A percentile compares a stretch with the other conserved stretches of the same genome.
Conservation (phyloP, 2,797 vertebrate genomes). For the Sebastes itinus region DNA sequence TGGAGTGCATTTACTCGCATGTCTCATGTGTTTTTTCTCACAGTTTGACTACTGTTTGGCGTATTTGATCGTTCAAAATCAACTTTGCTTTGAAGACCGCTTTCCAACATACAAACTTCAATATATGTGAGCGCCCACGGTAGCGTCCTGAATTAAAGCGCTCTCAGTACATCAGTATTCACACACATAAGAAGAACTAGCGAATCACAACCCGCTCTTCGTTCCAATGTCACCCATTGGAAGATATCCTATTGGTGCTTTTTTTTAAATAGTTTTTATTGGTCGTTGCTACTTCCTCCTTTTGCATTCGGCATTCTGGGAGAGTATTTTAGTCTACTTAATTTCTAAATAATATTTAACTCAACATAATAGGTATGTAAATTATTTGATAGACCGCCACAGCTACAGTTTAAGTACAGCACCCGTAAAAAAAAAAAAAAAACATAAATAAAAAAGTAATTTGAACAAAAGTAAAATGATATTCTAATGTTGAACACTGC, state of each 20-base stretch:
- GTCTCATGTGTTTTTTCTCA: neutral
- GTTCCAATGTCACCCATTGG: neutral
- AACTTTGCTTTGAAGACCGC: neutral
- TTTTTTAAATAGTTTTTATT: neutral
- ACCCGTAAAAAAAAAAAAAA: neutral
- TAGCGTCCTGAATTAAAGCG: conserved; percentile 17
- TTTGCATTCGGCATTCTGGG: neutral
- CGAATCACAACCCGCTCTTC: neutral
- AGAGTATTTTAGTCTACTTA: neutral
- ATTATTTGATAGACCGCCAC: neutral
- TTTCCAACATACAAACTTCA: neutral
- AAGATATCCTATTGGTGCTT: neutral
- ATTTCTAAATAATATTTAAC: neutral
- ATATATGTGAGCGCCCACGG: neutral
- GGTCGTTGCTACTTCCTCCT: neutral
- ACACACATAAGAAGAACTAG: neutral
- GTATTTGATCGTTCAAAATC: conserved; percentile 23
- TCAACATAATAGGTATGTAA: neutral
- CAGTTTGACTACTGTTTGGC: conserved; percentile 1
- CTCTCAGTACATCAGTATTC: neutral
- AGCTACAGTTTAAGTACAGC: neutral
- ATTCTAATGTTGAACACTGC: conserved; percentile 6
- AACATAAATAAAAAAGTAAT: neutral
- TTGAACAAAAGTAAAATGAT: neutral
- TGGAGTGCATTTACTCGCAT: neutral